Percentiles rank a stretch among this genome's conserved stretches.
These are phyloP conservation scores for Kryptolebias ocellatus DNA, from an alignment of 2,797 vertebrate species.

Conservation along the genomic window DNA sequence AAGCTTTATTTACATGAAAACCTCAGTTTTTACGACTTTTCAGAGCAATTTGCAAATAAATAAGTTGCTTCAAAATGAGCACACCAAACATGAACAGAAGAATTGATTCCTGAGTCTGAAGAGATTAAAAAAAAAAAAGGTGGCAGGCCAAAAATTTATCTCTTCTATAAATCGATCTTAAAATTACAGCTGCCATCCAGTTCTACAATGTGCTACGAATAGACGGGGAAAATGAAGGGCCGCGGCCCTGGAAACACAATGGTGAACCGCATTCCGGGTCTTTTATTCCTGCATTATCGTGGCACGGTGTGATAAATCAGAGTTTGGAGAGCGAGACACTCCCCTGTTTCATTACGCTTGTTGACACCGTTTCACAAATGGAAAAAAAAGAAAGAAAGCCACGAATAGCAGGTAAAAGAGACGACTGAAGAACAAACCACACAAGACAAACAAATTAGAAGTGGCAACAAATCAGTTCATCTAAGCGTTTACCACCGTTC, in stretches of 20 bases:
- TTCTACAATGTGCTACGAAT: constrained; percentile 8
- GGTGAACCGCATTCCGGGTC: constrained; percentile 12
- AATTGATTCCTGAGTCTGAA: constrained; percentile 11
- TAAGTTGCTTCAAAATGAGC: neutral
- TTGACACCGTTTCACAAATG: constrained; percentile 12
- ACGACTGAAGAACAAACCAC: neutral
- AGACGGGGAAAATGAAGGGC: constrained; percentile 6
- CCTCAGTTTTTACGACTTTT: too few species aligned
- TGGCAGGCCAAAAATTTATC: constrained; percentile 13
- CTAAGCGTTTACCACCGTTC: neutral
- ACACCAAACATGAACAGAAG: neutral
- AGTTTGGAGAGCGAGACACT: constrained; percentile 18
- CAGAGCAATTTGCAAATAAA: neutral
- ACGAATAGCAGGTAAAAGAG: constrained; percentile 8
- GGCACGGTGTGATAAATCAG: constrained; percentile 24
- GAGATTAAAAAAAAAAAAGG: neutral
- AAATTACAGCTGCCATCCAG: constrained; percentile 22
- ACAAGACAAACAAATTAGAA: constrained; percentile 4
- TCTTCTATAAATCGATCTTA: constrained; percentile 20
- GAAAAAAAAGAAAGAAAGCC: neutral
- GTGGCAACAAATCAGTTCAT: neutral
- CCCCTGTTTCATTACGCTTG: constrained; percentile 12
- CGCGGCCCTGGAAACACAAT: constrained; percentile 31
- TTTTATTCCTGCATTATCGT: constrained; percentile 27
- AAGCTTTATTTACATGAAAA: too few species aligned